Percentiles rank a stretch among this genome's conserved stretches.
phyloP scores from a whole-genome alignment of 2,888 invertebrate genomes.

The Agrochola lychnidis region DNA sequence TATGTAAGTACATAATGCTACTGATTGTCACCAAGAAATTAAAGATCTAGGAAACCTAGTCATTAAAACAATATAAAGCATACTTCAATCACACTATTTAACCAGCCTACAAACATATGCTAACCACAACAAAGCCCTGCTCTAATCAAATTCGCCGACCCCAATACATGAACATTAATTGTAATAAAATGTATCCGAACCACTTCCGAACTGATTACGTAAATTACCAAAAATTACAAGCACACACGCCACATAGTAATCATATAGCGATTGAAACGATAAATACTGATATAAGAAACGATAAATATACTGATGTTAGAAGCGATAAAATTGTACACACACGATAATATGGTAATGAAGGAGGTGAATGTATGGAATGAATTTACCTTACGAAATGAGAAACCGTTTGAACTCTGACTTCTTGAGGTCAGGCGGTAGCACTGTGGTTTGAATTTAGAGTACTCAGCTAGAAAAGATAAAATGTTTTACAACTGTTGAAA shows the following conservation, averaged over 20 bases:
- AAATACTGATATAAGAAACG: conserved; percentile 49
- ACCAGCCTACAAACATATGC: background rate
- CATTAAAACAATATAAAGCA: background rate
- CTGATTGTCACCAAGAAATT: background rate
- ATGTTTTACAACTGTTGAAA: background rate
- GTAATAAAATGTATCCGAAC: conserved; percentile 64
- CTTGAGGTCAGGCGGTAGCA: conserved; percentile 29
- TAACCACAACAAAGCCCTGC: conserved; percentile 19
- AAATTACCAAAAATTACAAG: conserved; percentile 63
- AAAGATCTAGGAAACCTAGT: too few species aligned
- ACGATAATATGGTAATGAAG: conserved; percentile 64
- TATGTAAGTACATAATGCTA: too few species aligned
- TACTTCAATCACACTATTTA: background rate
- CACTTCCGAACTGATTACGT: conserved; percentile 65
- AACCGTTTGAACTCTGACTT: conserved; percentile 50
- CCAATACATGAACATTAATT: conserved; percentile 62
- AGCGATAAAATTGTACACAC: conserved; percentile 59
- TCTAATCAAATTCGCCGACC: conserved; percentile 53
- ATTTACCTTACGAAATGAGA: conserved; percentile 40
- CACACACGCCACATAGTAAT: conserved; percentile 68
- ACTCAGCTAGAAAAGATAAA: background rate
- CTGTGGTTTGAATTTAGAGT: conserved; percentile 2
- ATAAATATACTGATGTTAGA: conserved; percentile 59
- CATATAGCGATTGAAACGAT: conserved; percentile 60
- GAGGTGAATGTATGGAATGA: conserved; percentile 45